Conservation (phyloP, 2,113 vertebrate species). For the Setophaga petechia region DNA sequence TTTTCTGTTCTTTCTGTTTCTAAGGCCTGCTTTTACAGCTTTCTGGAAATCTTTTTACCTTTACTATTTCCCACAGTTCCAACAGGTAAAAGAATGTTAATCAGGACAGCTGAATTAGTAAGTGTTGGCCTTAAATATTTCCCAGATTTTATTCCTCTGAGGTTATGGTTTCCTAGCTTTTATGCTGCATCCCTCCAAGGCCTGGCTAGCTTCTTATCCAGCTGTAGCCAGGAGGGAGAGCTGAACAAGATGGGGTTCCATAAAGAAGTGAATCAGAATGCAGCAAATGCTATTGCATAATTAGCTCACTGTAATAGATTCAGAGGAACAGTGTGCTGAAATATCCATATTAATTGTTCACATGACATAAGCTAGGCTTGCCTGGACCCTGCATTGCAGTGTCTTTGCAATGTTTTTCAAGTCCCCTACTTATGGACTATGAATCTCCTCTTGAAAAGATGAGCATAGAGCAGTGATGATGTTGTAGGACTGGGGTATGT, state of each 20-base stretch:
- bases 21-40: not conserved
- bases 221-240: not conserved
- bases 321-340: not conserved
- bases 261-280: not conserved
- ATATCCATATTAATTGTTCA: not conserved
- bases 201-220: not conserved
- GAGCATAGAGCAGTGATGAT: not conserved
- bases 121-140: not conserved
- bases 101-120: not conserved
- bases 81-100: not conserved
- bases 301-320: not conserved
- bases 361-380: not conserved
- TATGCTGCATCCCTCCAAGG: not conserved
- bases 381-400: not conserved
- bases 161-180: not conserved
- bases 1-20: not conserved
- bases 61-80: not conserved
- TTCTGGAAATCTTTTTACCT: not conserved
- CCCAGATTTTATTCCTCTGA: not conserved
- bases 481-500: not conserved
- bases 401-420: not conserved
- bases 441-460: not conserved
- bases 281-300: not conserved
- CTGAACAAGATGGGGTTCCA: not conserved
- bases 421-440: not conserved